Conservation (phyloP, 2,797 vertebrate species). For the Sebastes iracundus region DNA sequence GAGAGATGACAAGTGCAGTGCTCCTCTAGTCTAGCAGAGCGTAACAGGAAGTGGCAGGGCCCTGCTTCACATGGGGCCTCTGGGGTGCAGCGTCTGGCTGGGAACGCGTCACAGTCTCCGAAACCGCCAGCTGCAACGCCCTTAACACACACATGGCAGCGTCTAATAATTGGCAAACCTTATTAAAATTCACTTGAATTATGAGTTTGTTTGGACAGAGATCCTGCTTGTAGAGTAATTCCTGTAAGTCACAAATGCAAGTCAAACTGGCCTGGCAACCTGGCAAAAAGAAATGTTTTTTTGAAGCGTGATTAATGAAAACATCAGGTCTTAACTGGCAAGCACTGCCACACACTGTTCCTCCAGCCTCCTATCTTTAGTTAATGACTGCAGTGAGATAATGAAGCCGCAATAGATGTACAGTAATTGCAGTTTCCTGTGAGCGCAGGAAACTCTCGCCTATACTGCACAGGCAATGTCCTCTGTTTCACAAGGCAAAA, state of each 20-base stretch:
- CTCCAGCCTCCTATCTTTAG: constrained; percentile 16
- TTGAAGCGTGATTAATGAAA: constrained; percentile 31
- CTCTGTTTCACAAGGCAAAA: constrained; percentile 51
- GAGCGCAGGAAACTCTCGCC: constrained; percentile 29
- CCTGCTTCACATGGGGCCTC: constrained; percentile 71
- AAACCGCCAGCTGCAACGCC: constrained; percentile 53
- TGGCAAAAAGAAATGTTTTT: not conserved
- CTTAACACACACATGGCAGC: constrained; percentile 13
- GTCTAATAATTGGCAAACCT: not conserved
- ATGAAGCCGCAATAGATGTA: constrained; percentile 19
- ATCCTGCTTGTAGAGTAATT: not conserved
- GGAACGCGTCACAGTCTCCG: constrained; percentile 39
- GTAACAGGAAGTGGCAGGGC: constrained; percentile 80
- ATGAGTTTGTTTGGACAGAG: not conserved
- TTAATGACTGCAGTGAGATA: constrained; percentile 18
- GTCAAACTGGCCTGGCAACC: constrained; percentile 18
- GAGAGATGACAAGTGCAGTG: constrained; percentile 70
- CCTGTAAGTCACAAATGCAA: not conserved
- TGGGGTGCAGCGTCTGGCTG: constrained; percentile 60
- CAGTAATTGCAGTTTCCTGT: constrained; percentile 57
- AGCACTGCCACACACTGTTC: not conserved
- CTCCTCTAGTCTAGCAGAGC: constrained; percentile 69
- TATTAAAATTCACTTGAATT: not conserved
- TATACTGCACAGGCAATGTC: constrained; percentile 18
- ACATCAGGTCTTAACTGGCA: constrained; percentile 2